These are phyloP conservation scores for Bombus haemorrhoidalis DNA, from an alignment of 1,140 invertebrate genomes.

Conservation along the genomic window DNA sequence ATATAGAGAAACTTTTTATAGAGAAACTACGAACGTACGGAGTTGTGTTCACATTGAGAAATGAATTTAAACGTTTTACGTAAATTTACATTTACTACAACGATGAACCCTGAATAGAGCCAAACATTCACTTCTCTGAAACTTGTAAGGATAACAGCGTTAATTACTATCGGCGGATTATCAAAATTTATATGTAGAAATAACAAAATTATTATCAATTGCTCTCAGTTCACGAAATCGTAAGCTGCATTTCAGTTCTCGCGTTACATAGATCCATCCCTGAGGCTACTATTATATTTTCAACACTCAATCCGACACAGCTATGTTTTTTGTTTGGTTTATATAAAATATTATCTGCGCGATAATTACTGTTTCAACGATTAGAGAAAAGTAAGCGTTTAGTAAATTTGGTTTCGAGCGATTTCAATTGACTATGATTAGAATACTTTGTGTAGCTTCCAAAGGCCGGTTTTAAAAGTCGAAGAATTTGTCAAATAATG, in stretches of 20 bases:
- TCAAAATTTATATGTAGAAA: constrained; percentile 14
- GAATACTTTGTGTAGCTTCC: constrained; percentile 20
- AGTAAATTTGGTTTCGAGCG: constrained; percentile 42
- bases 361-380: constrained; percentile 46
- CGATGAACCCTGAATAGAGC: not conserved
- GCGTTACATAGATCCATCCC: constrained; percentile 22
- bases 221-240: constrained; percentile 28
- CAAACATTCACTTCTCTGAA: not conserved
- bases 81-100: not conserved
- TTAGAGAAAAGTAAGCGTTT: constrained; percentile 34
- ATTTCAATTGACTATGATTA: constrained; percentile 46
- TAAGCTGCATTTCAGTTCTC: constrained; percentile 13
- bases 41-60: not conserved
- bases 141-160: not conserved
- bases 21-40: constrained; percentile 19
- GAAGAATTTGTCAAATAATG: constrained; percentile 50
- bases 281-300: constrained; percentile 28
- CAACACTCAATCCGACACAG: constrained; percentile 24
- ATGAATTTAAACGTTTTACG: not conserved
- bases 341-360: constrained; percentile 35
- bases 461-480: constrained; percentile 49
- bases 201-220: constrained; percentile 9
- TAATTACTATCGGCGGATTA: not conserved
- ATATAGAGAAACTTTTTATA: not conserved
- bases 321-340: constrained; percentile 1